These are phyloP conservation scores for Sussaba pulchella DNA, from an alignment of 2,888 invertebrate genomes.

Conservation along the genomic window DNA sequence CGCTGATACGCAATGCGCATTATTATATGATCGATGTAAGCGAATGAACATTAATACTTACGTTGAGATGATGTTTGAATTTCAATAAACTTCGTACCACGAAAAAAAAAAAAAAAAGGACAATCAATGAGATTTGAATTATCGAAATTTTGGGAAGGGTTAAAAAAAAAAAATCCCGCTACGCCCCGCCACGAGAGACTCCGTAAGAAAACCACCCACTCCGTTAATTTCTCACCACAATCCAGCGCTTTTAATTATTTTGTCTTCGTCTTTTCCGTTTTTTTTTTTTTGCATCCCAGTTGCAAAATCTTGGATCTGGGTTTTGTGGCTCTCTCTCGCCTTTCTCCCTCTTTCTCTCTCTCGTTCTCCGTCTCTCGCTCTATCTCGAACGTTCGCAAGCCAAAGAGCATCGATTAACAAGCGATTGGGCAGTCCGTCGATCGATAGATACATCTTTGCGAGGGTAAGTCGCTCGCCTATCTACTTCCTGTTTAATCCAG, in stretches of 20 bases:
- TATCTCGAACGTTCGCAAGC: too few species aligned
- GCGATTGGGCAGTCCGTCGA: not conserved
- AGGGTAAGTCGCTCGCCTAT: slow-evolving; percentile 18
- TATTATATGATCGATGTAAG: slow-evolving; percentile 82
- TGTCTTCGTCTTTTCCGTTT: too few species aligned
- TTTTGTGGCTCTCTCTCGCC: slow-evolving; percentile 13
- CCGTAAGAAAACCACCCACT: slow-evolving; percentile 38
- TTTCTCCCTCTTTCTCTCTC: too few species aligned
- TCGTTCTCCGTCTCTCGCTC: too few species aligned
- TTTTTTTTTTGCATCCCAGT: too few species aligned
- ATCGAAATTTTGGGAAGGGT: slow-evolving; percentile 47
- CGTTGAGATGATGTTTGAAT: slow-evolving; percentile 81
- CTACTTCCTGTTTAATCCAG: not conserved
- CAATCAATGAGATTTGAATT: slow-evolving; percentile 59
- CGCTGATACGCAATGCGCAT: slow-evolving; percentile 79
- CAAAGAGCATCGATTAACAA: not conserved
- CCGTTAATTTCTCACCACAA: slow-evolving; percentile 41
- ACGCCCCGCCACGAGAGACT: slow-evolving; percentile 24
- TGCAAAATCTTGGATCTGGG: slow-evolving; percentile 11
- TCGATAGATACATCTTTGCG: slow-evolving; percentile 1
- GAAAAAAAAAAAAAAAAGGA: slow-evolving; percentile 77
- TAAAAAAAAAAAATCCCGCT: too few species aligned
- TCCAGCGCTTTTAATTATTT: slow-evolving; percentile 54
- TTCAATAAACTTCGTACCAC: slow-evolving; percentile 84
- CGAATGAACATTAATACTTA: slow-evolving; percentile 80